Conservation (phyloP, 92 coral and sea anemone genomes). For the Paragorgia papillata region DNA sequence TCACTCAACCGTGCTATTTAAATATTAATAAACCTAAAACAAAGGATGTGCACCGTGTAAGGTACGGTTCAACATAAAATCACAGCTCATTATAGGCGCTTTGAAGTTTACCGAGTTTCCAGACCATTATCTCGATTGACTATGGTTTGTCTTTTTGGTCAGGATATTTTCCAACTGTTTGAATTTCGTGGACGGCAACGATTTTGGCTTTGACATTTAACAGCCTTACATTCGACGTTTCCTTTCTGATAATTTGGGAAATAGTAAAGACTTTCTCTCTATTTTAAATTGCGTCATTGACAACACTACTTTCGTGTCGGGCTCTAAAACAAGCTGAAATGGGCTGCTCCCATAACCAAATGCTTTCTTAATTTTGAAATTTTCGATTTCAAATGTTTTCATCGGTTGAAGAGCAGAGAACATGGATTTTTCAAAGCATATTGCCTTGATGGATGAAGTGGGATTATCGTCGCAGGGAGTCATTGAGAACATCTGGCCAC, state of each 20-base stretch:
- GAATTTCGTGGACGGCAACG: slow-evolving; percentile 19
- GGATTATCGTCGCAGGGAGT: slow-evolving; percentile 40
- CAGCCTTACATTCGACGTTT: slow-evolving; percentile 26
- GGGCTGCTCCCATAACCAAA: slow-evolving; percentile 23
- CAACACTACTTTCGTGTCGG: slow-evolving; percentile 20
- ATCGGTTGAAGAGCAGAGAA: slow-evolving; percentile 21
- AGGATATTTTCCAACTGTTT: slow-evolving; percentile 41
- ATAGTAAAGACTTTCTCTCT: slow-evolving; percentile 22
- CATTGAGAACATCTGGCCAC: slow-evolving; percentile 48
- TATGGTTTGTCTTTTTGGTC: slow-evolving; percentile 39
- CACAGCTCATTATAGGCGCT: too few relatives aligned
- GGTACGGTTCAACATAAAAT: too few relatives aligned
- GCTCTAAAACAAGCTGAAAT: slow-evolving; percentile 16
- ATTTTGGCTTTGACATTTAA: slow-evolving; percentile 45
- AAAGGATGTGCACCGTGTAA: too few relatives aligned
- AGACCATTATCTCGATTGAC: too few relatives aligned
- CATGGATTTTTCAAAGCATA: slow-evolving; percentile 40
- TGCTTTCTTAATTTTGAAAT: slow-evolving; percentile 41
- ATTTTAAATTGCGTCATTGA: slow-evolving; percentile 36
- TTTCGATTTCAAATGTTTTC: slow-evolving; percentile 37
- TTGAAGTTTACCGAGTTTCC: too few relatives aligned
- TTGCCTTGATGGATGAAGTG: slow-evolving; percentile 31
- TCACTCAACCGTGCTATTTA: too few relatives aligned
- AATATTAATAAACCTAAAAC: too few relatives aligned
- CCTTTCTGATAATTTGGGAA: slow-evolving; percentile 26